Percentiles rank a stretch among this genome's conserved stretches.
Conservation (phyloP, 2,113 vertebrate species). For the Macrotus californicus region DNA sequence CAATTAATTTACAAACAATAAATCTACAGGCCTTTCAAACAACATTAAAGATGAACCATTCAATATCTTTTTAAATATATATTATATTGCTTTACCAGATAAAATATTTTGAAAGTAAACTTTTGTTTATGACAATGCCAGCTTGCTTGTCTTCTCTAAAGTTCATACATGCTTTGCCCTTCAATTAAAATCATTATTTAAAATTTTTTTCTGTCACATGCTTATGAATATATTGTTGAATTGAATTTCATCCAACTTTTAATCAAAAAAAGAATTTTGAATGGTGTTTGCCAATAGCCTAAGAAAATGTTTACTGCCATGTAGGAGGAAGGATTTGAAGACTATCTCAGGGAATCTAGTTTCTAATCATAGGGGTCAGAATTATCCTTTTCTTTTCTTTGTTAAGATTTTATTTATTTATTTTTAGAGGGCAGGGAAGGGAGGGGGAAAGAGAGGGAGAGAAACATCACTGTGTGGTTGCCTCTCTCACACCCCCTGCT, state of each 20-base stretch:
- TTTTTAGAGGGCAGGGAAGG: no score
- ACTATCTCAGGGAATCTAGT: background rate
- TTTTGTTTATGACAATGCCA: background rate
- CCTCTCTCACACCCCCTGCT: no score
- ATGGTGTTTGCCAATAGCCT: background rate
- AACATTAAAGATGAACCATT: background rate
- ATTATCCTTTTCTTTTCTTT: background rate
- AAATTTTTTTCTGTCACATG: background rate
- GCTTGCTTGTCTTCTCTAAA: background rate
- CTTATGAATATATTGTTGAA: background rate
- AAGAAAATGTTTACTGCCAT: background rate
- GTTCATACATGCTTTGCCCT: background rate
- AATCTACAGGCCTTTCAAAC: background rate
- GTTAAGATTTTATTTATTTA: no score
- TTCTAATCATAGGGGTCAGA: background rate
- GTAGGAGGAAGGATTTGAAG: background rate
- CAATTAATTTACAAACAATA: slow-evolving; percentile 32
- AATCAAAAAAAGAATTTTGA: background rate
- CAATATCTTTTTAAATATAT: background rate
- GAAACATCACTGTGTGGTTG: no score
- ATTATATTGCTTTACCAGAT: background rate
- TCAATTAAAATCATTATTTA: background rate
- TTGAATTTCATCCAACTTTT: slow-evolving; percentile 10
- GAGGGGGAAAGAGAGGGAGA: no score
- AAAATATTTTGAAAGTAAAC: slow-evolving; percentile 10